A percentile compares a stretch with the other conserved stretches of the same genome.
Evolutionary conservation across 2,113 vertebrate species (phyloP).

Genomic region (Siniperca knerii): DNA sequence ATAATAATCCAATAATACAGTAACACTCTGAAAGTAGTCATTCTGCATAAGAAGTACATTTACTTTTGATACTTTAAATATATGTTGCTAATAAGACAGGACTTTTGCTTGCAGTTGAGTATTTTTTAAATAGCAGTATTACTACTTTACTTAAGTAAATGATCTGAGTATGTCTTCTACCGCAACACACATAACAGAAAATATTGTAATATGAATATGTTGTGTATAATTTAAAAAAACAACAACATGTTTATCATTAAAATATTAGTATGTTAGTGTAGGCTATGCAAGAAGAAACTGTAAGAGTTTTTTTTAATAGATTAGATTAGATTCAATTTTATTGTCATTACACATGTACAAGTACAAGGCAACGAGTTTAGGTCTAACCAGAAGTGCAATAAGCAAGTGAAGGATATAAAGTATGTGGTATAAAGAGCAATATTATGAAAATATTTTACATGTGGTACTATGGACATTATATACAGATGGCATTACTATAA

Average conservation of each 20-base stretch:
- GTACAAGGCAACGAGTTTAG: no score
- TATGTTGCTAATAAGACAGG: neutral
- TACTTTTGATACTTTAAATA: neutral
- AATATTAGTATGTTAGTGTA: neutral
- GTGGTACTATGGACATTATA: no score
- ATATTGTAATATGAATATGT: neutral
- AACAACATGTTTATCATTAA: neutral
- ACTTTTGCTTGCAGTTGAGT: neutral
- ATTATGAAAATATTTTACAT: no score
- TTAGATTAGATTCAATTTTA: no score
- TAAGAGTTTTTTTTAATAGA: no score
- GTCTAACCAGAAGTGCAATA: no score
- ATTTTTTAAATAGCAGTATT: neutral
- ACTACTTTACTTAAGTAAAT: neutral
- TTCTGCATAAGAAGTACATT: neutral
- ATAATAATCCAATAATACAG: neutral
- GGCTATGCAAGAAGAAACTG: neutral
- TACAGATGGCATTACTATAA: no score
- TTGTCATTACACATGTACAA: no score
- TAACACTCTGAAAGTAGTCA: neutral
- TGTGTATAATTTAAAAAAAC: no score
- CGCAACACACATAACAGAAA: neutral
- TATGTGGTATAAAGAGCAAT: no score
- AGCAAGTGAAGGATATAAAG: no score
- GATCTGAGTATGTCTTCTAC: neutral